phyloP scores from a whole-genome alignment of 1,140 invertebrate genomes.

The Eueides isabella region DNA sequence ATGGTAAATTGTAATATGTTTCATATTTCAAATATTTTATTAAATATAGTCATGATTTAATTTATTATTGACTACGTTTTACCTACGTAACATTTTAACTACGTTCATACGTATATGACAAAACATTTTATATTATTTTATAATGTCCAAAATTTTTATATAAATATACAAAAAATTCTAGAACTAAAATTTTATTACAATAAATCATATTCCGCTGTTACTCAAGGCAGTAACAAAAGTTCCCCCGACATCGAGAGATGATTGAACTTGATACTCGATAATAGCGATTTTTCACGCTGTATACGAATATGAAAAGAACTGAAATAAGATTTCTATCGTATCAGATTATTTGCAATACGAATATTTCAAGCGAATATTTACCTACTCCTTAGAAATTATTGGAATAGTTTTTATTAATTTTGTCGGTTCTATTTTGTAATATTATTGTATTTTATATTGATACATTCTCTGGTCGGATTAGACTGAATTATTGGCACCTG shows the following conservation, averaged over 20 bases:
- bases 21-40: no score
- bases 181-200: background rate
- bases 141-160: no score
- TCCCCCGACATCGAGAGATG: slow-evolving; percentile 53
- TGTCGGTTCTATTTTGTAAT: no score
- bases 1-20: no score
- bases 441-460: no score
- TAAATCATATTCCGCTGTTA: slow-evolving; percentile 28
- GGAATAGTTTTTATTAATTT: background rate
- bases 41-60: no score
- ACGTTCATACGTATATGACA: no score
- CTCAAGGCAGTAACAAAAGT: slow-evolving; percentile 28
- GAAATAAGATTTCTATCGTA: slow-evolving; percentile 66
- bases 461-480: no score
- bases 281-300: slow-evolving; percentile 63
- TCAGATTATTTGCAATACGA: slow-evolving; percentile 46
- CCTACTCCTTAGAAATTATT: slow-evolving; percentile 16
- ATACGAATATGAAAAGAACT: slow-evolving; percentile 59
- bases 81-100: no score
- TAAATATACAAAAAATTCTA: background rate
- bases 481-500: no score
- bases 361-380: slow-evolving; percentile 33
- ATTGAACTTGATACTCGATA: slow-evolving; percentile 66
- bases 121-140: no score
- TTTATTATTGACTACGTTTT: no score